Conservation (phyloP, 1,140 invertebrate genomes). For the Drosophila grimshawi region DNA sequence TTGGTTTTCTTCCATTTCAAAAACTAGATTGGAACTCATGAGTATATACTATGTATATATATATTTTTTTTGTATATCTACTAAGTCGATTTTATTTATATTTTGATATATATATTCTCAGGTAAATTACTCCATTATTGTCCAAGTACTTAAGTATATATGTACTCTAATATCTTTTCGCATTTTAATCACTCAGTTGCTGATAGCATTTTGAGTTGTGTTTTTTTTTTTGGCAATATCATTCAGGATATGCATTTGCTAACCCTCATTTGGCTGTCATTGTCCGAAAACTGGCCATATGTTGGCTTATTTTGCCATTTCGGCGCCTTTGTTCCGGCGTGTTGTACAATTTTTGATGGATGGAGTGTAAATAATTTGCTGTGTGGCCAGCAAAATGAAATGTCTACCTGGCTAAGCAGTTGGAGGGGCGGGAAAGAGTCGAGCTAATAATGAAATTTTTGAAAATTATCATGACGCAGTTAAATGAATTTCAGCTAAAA, state of each 20-base stretch:
- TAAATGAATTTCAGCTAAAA: slow-evolving; percentile 15
- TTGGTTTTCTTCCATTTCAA: no score
- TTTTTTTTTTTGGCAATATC: slow-evolving; percentile 32
- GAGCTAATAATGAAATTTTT: slow-evolving; percentile 33
- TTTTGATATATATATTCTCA: no score
- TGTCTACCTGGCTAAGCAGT: slow-evolving; percentile 30
- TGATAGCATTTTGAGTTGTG: not conserved
- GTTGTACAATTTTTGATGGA: slow-evolving; percentile 46
- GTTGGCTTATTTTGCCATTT: slow-evolving; percentile 47
- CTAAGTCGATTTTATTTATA: no score
- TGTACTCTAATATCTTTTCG: slow-evolving; percentile 15
- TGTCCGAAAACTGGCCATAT: slow-evolving; percentile 34
- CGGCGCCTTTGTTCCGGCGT: slow-evolving; percentile 37
- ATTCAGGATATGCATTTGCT: slow-evolving; percentile 12
- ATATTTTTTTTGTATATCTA: no score
- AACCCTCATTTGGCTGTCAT: slow-evolving; percentile 17
- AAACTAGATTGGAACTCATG: no score
- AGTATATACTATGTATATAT: no score
- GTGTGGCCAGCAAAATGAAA: slow-evolving; percentile 34
- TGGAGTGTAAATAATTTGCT: slow-evolving; percentile 52
- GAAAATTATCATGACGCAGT: slow-evolving; percentile 31
- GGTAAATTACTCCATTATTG: not conserved
- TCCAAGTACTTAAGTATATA: not conserved
- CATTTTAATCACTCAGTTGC: slow-evolving; percentile 21
- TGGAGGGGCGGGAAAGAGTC: not conserved